Evolutionary conservation across 2,113 vertebrate genomes (phyloP).

Genomic region (Galbula dea): DNA sequence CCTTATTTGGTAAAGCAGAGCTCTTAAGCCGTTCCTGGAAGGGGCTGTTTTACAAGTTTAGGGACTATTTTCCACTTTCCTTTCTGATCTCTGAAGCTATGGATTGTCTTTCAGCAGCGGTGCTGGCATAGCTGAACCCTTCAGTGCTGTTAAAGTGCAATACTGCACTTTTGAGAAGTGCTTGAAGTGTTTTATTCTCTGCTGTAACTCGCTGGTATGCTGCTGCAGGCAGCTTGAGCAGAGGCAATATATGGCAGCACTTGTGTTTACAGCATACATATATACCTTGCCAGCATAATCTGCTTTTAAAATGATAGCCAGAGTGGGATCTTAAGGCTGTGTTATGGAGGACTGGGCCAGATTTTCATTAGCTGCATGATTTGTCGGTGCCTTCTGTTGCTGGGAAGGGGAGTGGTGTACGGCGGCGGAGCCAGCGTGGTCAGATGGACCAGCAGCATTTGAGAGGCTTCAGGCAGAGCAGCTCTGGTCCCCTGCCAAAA

Average conservation of each 20-base stretch:
- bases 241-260: background rate
- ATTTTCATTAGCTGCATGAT: background rate
- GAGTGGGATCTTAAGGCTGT: rapidly evolving
- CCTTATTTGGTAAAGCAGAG: constrained; percentile 89
- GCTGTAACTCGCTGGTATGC: background rate
- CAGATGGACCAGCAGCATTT: background rate
- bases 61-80: constrained; percentile 38
- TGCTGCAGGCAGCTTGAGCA: background rate
- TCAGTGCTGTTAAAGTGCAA: background rate
- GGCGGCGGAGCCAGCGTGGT: background rate
- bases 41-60: constrained; percentile 40
- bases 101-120: background rate
- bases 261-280: background rate
- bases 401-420: background rate
- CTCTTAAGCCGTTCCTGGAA: constrained; percentile 51
- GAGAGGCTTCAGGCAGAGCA: background rate
- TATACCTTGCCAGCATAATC: background rate
- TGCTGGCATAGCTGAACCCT: background rate
- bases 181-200: background rate
- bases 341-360: background rate
- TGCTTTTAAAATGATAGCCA: background rate
- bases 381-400: background rate
- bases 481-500: constrained; percentile 26
- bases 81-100: background rate
- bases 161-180: background rate